phyloP scores from a whole-genome alignment of 53 echinoderm and acorn worm genomes.

The Crossaster papposus region DNA sequence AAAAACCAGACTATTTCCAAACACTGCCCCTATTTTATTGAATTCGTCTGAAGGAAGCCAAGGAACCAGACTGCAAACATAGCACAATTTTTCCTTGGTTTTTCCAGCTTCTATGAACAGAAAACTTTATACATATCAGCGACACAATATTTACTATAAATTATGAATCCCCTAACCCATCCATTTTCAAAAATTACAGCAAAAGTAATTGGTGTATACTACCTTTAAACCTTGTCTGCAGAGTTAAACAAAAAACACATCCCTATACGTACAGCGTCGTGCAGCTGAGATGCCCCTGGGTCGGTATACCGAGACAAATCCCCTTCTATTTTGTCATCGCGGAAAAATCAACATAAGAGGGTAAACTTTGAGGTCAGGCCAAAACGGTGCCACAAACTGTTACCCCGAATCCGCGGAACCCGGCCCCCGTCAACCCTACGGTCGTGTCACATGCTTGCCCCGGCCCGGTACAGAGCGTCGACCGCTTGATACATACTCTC shows the following conservation, averaged over 20 bases:
- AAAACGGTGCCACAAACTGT: conserved; percentile 45
- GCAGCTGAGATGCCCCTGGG: conserved; percentile 20
- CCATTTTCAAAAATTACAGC: too few species aligned
- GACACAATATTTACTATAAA: too few species aligned
- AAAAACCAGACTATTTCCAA: too few species aligned
- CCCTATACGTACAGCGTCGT: neutral
- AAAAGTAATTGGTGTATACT: too few species aligned
- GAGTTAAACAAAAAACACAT: conserved; percentile 25
- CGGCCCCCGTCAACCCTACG: conserved; percentile 39
- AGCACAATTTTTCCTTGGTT: too few species aligned
- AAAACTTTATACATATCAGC: too few species aligned
- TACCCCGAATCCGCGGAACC: conserved; percentile 18
- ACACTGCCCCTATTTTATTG: too few species aligned
- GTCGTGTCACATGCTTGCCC: neutral
- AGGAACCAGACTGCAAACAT: too few species aligned
- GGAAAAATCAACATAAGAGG: conserved; percentile 52
- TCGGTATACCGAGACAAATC: conserved; percentile 46
- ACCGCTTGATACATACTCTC: neutral
- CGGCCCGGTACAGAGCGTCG: conserved; percentile 37
- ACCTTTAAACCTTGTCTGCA: conserved; percentile 38
- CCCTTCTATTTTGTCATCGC: conserved; percentile 46
- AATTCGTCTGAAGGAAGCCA: too few species aligned
- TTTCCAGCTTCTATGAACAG: too few species aligned
- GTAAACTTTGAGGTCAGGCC: conserved; percentile 43
- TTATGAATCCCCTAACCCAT: too few species aligned